Evolutionary conservation across 37 sponge, comb jelly and placozoan genomes (phyloP).

Genomic region (Sycon ciliatum): DNA sequence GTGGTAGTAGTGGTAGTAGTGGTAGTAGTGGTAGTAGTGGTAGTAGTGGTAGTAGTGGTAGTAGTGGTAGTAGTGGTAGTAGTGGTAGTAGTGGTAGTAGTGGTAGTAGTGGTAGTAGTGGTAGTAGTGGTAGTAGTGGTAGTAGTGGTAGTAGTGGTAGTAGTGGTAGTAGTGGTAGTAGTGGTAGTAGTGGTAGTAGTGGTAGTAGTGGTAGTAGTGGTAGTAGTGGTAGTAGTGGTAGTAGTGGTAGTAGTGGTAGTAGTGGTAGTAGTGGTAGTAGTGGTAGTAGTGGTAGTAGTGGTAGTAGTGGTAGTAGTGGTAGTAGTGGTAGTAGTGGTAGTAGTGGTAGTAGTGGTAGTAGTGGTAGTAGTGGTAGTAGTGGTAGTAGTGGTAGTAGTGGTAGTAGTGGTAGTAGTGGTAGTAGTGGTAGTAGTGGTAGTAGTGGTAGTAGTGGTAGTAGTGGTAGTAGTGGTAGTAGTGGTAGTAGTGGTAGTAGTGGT

Average conservation of each 20-base stretch:
- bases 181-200: constrained; percentile 9
- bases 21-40: constrained; percentile 9
- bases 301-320: constrained; percentile 9
- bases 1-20: constrained; percentile 9
- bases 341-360: constrained; percentile 8
- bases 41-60: constrained; percentile 8
- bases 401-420: constrained; percentile 8
- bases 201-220: constrained; percentile 9
- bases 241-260: constrained; percentile 9
- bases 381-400: constrained; percentile 9
- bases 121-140: constrained; percentile 9
- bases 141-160: constrained; percentile 9
- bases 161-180: constrained; percentile 8
- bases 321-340: constrained; percentile 9
- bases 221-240: constrained; percentile 8
- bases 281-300: constrained; percentile 9
- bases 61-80: constrained; percentile 9
- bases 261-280: constrained; percentile 9
- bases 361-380: constrained; percentile 9
- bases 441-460: constrained; percentile 9
- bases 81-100: constrained; percentile 9
- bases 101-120: constrained; percentile 9
- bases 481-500: constrained; percentile 9
- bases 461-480: constrained; percentile 9
- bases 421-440: constrained; percentile 9